Percentiles rank a stretch among this genome's conserved stretches.
Conservation (phyloP, 1,140 invertebrate species). For the Heliconius melpomene region DNA sequence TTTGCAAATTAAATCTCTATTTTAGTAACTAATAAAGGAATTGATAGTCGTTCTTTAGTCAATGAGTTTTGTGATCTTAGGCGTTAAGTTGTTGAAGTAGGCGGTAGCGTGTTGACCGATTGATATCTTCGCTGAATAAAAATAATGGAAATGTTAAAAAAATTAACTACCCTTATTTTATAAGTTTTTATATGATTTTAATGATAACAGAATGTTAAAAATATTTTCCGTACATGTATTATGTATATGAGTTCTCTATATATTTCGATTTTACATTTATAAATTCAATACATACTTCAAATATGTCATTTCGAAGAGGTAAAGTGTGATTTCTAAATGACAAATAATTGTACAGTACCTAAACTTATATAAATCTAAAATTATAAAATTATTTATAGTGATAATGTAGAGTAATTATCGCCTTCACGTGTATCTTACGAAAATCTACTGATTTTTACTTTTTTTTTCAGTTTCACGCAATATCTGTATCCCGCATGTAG, state of each 20-base stretch:
- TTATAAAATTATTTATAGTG: conserved; percentile 27
- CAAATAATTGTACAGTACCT: conserved; percentile 66
- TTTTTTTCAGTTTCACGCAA: no score
- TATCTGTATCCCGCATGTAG: no score
- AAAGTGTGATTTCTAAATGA: conserved; percentile 75
- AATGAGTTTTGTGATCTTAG: conserved; percentile 74
- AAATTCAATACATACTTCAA: conserved; percentile 8
- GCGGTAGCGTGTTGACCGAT: conserved; percentile 6
- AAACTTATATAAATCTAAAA: conserved; percentile 18
- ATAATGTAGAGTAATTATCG: conserved; percentile 46
- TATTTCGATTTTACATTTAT: background rate
- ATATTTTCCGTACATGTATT: background rate
- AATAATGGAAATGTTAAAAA: background rate
- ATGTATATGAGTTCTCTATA: background rate
- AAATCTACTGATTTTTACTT: conserved; percentile 7
- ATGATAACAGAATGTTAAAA: background rate
- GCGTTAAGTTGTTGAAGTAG: conserved; percentile 50
- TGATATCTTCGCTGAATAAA: background rate
- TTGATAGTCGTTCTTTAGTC: conserved; percentile 68
- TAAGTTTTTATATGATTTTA: background rate
- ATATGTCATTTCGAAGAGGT: conserved; percentile 40
- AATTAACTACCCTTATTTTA: background rate
- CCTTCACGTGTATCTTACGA: conserved; percentile 31
- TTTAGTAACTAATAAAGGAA: conserved; percentile 51
- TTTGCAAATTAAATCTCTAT: conserved; percentile 16